Conservation (phyloP, 2,888 invertebrate species). For the Caenorhabditis imperialis region DNA sequence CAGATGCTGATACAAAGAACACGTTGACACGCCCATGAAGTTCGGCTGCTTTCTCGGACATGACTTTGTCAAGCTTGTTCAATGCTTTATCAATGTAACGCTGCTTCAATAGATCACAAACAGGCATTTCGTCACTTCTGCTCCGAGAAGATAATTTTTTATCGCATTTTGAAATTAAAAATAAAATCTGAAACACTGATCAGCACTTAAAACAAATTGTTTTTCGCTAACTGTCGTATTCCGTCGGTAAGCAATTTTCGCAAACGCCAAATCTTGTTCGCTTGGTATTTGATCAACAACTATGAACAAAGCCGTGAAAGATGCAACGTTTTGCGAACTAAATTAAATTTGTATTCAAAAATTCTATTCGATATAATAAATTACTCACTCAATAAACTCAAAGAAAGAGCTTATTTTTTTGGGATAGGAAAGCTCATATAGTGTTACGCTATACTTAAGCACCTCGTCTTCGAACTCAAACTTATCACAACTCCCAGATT, state of each 20-base stretch:
- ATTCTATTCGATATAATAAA: constrained; percentile 16
- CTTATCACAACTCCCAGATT: constrained; percentile 57
- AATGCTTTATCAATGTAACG: constrained; percentile 66
- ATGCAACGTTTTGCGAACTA: constrained; percentile 62
- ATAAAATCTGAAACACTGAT: too few relatives aligned
- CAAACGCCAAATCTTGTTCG: constrained; percentile 66
- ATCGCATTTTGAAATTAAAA: too few relatives aligned
- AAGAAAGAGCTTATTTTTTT: constrained; percentile 66
- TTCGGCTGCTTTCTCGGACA: constrained; percentile 61
- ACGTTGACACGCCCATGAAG: constrained; percentile 64
- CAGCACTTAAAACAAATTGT: too few relatives aligned
- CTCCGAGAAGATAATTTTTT: constrained; percentile 60
- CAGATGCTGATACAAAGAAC: constrained; percentile 69
- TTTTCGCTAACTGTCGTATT: constrained; percentile 53
- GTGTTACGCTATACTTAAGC: constrained; percentile 62
- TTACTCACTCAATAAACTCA: constrained; percentile 67
- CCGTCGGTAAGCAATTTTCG: constrained; percentile 60
- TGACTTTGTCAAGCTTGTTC: constrained; percentile 58
- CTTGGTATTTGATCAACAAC: constrained; percentile 61
- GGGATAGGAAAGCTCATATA: constrained; percentile 68
- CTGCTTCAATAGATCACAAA: constrained; percentile 68
- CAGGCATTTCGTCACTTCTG: constrained; percentile 67
- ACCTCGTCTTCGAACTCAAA: constrained; percentile 68
- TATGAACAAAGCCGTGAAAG: constrained; percentile 67
- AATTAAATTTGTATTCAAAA: constrained; percentile 15